Percentiles rank a stretch among this genome's conserved stretches.
phyloP scores from a whole-genome alignment of 2,888 invertebrate genomes.

The Clunio marinus region DNA sequence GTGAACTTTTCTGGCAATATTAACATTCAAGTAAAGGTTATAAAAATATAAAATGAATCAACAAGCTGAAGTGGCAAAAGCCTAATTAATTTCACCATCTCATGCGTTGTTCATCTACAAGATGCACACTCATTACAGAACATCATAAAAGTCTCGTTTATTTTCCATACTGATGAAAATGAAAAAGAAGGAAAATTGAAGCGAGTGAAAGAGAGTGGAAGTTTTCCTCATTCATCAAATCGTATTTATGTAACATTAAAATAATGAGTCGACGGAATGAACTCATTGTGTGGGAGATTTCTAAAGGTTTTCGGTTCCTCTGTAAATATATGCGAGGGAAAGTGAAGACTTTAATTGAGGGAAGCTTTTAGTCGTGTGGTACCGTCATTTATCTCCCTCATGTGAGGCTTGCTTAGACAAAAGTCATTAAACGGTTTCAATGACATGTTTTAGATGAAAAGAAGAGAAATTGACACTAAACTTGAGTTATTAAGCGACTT shows the following conservation, averaged over 20 bases:
- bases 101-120: background rate
- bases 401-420: background rate
- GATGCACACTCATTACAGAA: background rate
- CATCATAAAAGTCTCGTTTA: background rate
- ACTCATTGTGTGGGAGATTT: too few species aligned
- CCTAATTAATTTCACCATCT: background rate
- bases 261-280: slow-evolving; percentile 30
- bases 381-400: too few species aligned
- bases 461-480: background rate
- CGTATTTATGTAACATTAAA: slow-evolving; percentile 16
- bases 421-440: too few species aligned
- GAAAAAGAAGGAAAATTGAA: background rate
- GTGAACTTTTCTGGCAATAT: too few species aligned
- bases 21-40: background rate
- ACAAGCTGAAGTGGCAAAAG: background rate
- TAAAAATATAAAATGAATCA: background rate
- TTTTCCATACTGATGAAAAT: background rate
- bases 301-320: too few species aligned
- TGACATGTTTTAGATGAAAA: background rate
- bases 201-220: background rate
- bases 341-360: background rate
- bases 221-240: slow-evolving; percentile 16
- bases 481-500: background rate
- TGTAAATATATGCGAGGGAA: too few species aligned
- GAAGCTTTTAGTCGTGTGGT: background rate